Base-by-base conservation (phyloP, 1,140 invertebrate genomes). In the Pseudoatta argentina region DNA sequence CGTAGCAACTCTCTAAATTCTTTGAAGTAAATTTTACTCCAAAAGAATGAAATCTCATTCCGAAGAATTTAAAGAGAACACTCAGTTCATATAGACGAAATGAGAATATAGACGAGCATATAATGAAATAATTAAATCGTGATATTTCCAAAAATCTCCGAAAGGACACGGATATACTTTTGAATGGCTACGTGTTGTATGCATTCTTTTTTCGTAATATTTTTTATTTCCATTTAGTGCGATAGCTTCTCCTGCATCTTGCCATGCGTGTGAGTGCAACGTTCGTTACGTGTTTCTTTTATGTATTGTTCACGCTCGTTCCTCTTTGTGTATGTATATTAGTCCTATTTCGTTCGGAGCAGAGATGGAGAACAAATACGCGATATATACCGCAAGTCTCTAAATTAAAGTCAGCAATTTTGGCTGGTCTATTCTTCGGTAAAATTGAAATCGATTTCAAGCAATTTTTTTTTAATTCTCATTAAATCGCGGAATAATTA, bases 261-360 rank as follows among this genome's bases (percentile, higher is more conserved):
- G 79, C 39, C 16, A 83, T 83, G 79, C 69, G 69, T 83, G 78
- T 83, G 79, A 75, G 2, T 83, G 79, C 69, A 83, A 73, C 69
- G 79, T 73, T 83, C 51, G 18, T 81, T 82, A 82, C 67, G 66
- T 82, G 79, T 82, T 82, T 73, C 79, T 82, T 82, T 82, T 73
- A 73, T 82, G 67, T 82, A 82, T 72, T 72, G 67, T 59, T 82
- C 16, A 73, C 67, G 48, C 30, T 82, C 34, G 16, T 59, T 59
- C 30, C 12, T 71, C 63, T 81, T 8, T 81, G 64, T 71, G 66
- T 44, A 81, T 69, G 63, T 64, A 1, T 67, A 51, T 66, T 16
- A 75, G 18, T 8, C 3, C 2, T 57, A n/a, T 67, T 66, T 79
- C 18, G 21, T 7, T 67, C 21, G 39, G 34, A 44, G 55, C 34